Base-by-base conservation (phyloP, 2,113 vertebrate genomes). In the Rhegmatorhina hoffmannsi region DNA sequence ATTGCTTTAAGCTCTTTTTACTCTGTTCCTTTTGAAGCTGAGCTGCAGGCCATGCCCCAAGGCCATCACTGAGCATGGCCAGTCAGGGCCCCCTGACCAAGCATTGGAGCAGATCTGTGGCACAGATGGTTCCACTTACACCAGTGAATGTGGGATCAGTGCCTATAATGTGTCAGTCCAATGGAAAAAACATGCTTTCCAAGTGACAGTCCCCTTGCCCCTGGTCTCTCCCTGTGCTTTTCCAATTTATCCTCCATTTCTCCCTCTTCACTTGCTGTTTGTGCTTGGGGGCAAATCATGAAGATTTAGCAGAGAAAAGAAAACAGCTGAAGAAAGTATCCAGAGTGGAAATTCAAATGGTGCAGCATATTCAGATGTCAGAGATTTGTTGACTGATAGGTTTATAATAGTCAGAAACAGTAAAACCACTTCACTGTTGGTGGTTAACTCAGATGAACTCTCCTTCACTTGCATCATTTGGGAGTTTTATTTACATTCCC, bases 91-190 rank as follows among this genome's bases (percentile, higher is more conserved):
- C 56, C 43, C 75, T 31, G 63, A 80, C 64, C 94, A 56, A 68
- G 60, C 0, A 2, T n/a, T 10, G 26, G 68, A 78, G 59, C 59
- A 81, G 83, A 77, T 84, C 92, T 18, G 68, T 87, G 79, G 76
- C 83, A 67, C 95, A 97, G 91, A 92, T 92, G 95, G 96, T 70
- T 89, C 84, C 92, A 28, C 84, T 97, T 95, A 69, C 47, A 90
- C 56, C 86, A 36, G 2, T 33, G 76, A 88, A 84, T 80, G 64
- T 90, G 86, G 92, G 83, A 89, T 81, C 79, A 0, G 20, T 75
- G 94, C 92, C 95, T 74, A 8, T 77, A 70, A 93, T 16, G 18
- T 89, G 91, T 92, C 86, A 92, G 47, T 44, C 38, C 0, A 0
- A 89, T 23, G 81, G 89, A 60, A 68, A 70, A 76, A 87, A 68